phyloP scores from a whole-genome alignment of 37 sponge, comb jelly and placozoan genomes.

The Amphimedon queenslandica region DNA sequence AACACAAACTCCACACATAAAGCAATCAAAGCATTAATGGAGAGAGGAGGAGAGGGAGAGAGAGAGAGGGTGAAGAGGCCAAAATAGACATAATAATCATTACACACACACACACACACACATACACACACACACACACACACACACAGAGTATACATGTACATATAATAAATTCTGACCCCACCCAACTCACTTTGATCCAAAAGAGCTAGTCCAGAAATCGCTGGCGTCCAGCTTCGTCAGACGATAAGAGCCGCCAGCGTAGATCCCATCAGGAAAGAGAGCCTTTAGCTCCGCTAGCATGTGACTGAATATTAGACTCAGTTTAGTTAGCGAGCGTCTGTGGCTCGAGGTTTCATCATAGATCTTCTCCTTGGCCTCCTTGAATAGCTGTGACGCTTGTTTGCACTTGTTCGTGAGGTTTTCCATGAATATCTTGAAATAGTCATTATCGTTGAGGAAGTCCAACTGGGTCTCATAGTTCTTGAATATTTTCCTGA shows the following conservation, averaged over 20 bases:
- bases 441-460: slow-evolving; percentile 85
- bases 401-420: slow-evolving; percentile 86
- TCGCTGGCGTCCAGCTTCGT: slow-evolving; percentile 90
- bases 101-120: slow-evolving; percentile 4
- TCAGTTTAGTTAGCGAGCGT: slow-evolving; percentile 84
- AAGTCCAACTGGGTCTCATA: slow-evolving; percentile 82
- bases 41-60: no score
- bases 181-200: slow-evolving; percentile 71
- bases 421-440: slow-evolving; percentile 94
- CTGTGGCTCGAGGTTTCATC: slow-evolving; percentile 74
- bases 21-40: no score
- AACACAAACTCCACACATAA: background rate
- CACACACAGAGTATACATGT: no score
- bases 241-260: slow-evolving; percentile 74
- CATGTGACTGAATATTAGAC: slow-evolving; percentile 99
- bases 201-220: slow-evolving; percentile 82
- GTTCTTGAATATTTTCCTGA: slow-evolving; percentile 67
- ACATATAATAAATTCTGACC: no score
- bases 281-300: slow-evolving; percentile 90
- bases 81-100: no score
- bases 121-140: slow-evolving; percentile 6
- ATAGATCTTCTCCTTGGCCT: slow-evolving; percentile 85
- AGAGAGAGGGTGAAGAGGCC: no score
- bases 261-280: slow-evolving; percentile 77
- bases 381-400: slow-evolving; percentile 84